These are phyloP conservation scores for Strix aluco DNA, from an alignment of 2,113 vertebrate genomes.

Conservation along the genomic window DNA sequence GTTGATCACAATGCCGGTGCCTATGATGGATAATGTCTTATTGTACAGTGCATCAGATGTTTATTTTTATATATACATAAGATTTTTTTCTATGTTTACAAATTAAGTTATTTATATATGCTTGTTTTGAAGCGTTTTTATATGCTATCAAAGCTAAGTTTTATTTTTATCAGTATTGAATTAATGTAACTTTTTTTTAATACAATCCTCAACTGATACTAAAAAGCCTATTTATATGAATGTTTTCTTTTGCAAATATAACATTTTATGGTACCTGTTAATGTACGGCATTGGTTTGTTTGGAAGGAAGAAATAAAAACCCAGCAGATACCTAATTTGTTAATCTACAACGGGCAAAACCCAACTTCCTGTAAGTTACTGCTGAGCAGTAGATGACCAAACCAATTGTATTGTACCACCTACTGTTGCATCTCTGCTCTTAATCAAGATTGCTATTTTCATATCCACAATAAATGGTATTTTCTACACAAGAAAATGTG, in stretches of 20 bases:
- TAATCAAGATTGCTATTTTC: conserved; percentile 71
- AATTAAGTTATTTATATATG: conserved; percentile 78
- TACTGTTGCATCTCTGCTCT: conserved; percentile 46
- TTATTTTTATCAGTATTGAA: conserved; percentile 68
- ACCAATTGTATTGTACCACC: neutral
- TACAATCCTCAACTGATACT: conserved; percentile 54
- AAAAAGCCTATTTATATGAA: conserved; percentile 69
- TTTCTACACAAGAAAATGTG: conserved; percentile 28
- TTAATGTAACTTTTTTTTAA: conserved; percentile 67
- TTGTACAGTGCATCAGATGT: conserved; percentile 69
- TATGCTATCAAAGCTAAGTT: conserved; percentile 66
- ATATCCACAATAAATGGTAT: conserved; percentile 70
- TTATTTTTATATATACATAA: conserved; percentile 76
- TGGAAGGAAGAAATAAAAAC: conserved; percentile 6
- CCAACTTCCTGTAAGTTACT: conserved; percentile 24
- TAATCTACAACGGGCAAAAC: neutral
- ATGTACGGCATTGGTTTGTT: conserved; percentile 20
- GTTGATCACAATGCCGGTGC: conserved; percentile 18
- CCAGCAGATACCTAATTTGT: neutral
- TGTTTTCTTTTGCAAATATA: conserved; percentile 65
- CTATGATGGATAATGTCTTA: conserved; percentile 68
- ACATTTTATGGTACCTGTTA: conserved; percentile 61
- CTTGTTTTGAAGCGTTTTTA: conserved; percentile 67
- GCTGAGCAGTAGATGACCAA: conserved; percentile 51
- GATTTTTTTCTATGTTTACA: conserved; percentile 72